A percentile compares a stretch with the other conserved stretches of the same genome.
These are phyloP conservation scores for Spodoptera frugiperda DNA, from an alignment of 1,140 invertebrate species.

Conservation along the genomic window DNA sequence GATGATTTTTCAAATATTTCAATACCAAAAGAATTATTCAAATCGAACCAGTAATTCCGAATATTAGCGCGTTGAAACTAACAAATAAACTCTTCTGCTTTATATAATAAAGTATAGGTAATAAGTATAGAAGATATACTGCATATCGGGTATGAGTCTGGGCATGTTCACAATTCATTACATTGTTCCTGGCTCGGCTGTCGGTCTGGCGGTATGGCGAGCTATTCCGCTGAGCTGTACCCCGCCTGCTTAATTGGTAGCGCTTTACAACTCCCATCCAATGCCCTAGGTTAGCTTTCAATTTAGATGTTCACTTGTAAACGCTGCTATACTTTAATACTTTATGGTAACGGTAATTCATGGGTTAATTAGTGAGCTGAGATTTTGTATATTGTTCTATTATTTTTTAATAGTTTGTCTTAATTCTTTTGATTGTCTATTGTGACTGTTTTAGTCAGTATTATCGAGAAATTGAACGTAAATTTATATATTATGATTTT, in stretches of 20 bases:
- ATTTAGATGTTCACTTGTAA: constrained; percentile 46
- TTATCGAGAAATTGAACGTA: no score
- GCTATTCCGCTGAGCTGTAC: constrained; percentile 55
- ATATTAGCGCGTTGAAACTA: no score
- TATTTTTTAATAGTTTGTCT: no score
- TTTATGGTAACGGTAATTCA: constrained; percentile 19
- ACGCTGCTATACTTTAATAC: constrained; percentile 34
- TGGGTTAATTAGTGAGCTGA: constrained; percentile 6
- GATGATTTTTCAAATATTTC: no score
- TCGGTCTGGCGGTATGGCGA: constrained; percentile 33
- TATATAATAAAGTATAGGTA: no score
- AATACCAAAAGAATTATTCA: no score
- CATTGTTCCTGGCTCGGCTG: constrained; percentile 18
- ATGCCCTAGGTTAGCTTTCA: constrained; percentile 62
- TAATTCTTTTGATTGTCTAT: no score
- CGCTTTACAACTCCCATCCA: constrained; percentile 64
- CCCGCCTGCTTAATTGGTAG: constrained; percentile 69
- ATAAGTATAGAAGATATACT: no score
- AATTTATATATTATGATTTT: no score
- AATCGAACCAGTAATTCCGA: no score
- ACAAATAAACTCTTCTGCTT: no score
- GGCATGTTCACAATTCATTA: constrained; percentile 45
- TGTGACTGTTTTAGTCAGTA: no score
- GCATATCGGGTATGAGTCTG: neutral
- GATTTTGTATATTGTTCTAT: neutral